Base-by-base conservation (phyloP, 2,113 vertebrate species). In the Nansenia antarctica region DNA sequence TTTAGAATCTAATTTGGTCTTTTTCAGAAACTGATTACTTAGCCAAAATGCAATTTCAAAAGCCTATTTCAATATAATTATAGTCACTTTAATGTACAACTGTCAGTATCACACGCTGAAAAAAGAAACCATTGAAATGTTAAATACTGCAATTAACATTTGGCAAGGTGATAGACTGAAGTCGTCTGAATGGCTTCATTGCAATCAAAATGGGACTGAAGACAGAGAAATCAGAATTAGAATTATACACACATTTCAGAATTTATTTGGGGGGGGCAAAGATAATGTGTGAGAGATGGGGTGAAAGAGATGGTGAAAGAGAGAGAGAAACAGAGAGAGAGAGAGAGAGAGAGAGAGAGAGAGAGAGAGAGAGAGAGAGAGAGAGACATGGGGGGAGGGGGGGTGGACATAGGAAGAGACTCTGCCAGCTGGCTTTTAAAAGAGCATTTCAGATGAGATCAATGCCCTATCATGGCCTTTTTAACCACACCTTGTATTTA, bases 91-190 rank as follows among this genome's bases (percentile, higher is more conserved):
- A 32, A 42, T 58, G 47, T 57, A 60, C n/a, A 60, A 60, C 31
- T 60, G 58, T 60, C 58, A 60, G 31, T 60, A 35, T 58, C 29
- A 32, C 6, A 3, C 7, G 3, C 5, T 27, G 49, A 27, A 61
- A n/a, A 66, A 20, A 60, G 12, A 64, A 67, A 68, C 34, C 63
- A 26, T 62, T 27, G 9, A 32, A 74, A 65, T 57, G 60, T 45
- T 64, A 67, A 64, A 70, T 71, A 55, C 5, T 45, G 47, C 42
- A 67, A 67, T 71, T 62, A 67, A 32, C 8, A 34, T 71, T 67
- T 39, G 20, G 20, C 47, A 31, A 55, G 12, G 20, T 18, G 18
- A 22, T 59, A 15, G 34, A 54, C 20, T 29, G 55, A 69, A 9
- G n/a, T 42, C 24, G 58, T 35, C 30, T 14, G 58, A 22, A 60